phyloP scores from a whole-genome alignment of 1,140 invertebrate genomes.

The Pteromalus puparum region DNA sequence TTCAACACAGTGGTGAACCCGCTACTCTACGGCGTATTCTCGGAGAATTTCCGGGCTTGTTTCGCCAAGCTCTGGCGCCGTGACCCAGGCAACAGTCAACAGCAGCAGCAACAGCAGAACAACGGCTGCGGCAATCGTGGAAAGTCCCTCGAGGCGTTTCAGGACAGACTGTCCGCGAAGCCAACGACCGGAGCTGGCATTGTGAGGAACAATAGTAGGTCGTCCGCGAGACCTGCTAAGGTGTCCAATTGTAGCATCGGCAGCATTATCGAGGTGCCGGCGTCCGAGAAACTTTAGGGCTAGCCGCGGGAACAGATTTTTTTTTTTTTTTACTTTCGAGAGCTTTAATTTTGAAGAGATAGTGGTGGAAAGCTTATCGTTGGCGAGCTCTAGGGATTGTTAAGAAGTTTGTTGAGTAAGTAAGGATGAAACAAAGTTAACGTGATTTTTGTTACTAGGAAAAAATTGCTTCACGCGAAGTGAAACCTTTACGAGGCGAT shows the following conservation, averaged over 20 bases:
- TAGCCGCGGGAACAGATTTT: too few relatives aligned
- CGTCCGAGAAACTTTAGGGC: conserved; percentile 63
- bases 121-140: conserved; percentile 54
- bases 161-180: conserved; percentile 60
- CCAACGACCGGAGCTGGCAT: not conserved
- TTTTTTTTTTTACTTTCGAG: too few relatives aligned
- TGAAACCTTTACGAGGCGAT: too few relatives aligned
- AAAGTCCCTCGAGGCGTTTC: conserved; percentile 58
- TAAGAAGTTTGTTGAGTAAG: too few relatives aligned
- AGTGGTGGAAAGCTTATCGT: too few relatives aligned
- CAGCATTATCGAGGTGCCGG: conserved; percentile 66
- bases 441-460: too few relatives aligned
- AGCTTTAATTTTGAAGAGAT: too few relatives aligned
- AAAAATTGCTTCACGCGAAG: too few relatives aligned
- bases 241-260: conserved; percentile 67
- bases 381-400: too few relatives aligned
- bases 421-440: too few relatives aligned
- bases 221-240: conserved; percentile 56
- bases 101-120: conserved; percentile 57
- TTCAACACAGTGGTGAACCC: conserved; percentile 87
- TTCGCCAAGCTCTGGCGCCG: conserved; percentile 70
- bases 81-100: conserved; percentile 42
- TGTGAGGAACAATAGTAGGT: conserved; percentile 6
- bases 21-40: conserved; percentile 86
- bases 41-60: conserved; percentile 83